Conservation (phyloP, 2,113 vertebrate genomes). For the Gnathonemus longibarbis region DNA sequence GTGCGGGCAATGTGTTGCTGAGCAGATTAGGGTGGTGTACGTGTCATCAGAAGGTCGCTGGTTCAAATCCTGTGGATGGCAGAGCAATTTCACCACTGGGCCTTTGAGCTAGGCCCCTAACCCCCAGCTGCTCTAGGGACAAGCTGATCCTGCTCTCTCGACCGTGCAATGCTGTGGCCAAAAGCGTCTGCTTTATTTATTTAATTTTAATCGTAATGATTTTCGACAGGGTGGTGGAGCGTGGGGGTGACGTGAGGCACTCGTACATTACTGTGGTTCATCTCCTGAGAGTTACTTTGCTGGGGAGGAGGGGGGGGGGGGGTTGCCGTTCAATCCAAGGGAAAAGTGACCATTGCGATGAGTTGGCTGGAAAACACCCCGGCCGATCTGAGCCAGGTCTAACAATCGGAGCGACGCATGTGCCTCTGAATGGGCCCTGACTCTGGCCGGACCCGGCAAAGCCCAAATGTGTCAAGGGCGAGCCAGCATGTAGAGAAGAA, state of each 20-base stretch:
- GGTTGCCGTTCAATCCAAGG: background rate
- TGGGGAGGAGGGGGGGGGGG: too few relatives aligned
- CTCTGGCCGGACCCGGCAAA: background rate
- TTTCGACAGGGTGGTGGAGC: background rate
- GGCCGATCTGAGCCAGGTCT: background rate
- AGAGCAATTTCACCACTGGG: background rate
- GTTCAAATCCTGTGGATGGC: background rate
- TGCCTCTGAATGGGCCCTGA: background rate
- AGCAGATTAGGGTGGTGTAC: background rate
- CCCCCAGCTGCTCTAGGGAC: background rate
- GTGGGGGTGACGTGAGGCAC: background rate
- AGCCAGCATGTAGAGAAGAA: background rate
- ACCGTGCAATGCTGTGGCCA: background rate
- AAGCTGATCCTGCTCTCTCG: background rate
- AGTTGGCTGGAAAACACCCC: background rate
- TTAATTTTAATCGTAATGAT: background rate
- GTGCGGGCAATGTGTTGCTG: background rate
- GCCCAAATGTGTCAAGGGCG: background rate
- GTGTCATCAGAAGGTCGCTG: background rate
- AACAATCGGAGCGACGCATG: background rate
- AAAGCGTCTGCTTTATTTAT: background rate
- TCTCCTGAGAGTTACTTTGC: background rate
- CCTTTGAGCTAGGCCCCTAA: background rate
- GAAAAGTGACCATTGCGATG: background rate
- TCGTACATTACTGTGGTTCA: background rate